Percentiles rank a stretch among this genome's conserved stretches.
These are phyloP conservation scores for Cygnus buccinator DNA, from an alignment of 2,113 vertebrate species.

Conservation along the genomic window DNA sequence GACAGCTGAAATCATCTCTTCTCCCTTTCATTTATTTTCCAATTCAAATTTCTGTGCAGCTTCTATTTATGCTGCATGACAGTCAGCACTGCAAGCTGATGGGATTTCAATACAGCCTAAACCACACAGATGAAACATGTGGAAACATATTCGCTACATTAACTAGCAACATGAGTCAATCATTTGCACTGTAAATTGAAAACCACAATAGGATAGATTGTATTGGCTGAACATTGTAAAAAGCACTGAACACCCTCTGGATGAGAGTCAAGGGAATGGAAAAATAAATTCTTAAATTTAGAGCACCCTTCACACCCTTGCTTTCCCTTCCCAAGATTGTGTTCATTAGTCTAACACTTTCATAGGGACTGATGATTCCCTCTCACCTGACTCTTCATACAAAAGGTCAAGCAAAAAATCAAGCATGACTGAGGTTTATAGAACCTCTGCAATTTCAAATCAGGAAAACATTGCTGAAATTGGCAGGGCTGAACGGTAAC, in stretches of 20 bases:
- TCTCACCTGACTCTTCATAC: neutral
- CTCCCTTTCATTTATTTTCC: slow-evolving; percentile 10
- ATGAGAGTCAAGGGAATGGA: neutral
- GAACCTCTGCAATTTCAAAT: neutral
- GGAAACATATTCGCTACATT: neutral
- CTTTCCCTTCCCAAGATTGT: neutral
- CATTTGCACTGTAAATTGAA: neutral
- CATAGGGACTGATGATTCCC: neutral
- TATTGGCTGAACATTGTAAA: neutral
- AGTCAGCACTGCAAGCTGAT: slow-evolving; percentile 8
- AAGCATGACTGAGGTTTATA: neutral
- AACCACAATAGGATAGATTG: neutral
- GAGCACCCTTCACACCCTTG: neutral
- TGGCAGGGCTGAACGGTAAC: neutral
- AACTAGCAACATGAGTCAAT: neutral
- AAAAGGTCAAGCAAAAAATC: neutral
- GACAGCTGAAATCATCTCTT: slow-evolving; percentile 40
- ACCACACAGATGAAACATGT: neutral
- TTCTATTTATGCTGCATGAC: neutral
- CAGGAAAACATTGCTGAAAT: neutral
- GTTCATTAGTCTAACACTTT: neutral
- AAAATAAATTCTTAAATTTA: neutral
- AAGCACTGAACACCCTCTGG: neutral
- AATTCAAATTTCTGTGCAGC: neutral
- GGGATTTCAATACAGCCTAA: neutral